Evolutionary conservation across 2,888 invertebrate genomes (phyloP).

Genomic region (Conistra vaccinii): DNA sequence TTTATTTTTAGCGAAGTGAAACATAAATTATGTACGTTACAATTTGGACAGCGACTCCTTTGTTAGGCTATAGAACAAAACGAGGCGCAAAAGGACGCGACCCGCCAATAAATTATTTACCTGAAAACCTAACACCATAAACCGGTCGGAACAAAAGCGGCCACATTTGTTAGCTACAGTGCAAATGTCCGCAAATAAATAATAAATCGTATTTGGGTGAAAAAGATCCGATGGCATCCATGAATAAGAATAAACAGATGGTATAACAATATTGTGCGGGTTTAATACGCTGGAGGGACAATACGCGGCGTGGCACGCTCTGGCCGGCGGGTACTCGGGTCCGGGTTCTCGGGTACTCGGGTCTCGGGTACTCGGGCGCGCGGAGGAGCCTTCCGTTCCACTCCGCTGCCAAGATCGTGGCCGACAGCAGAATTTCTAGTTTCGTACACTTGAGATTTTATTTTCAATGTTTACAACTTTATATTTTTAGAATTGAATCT

Average conservation of each 20-base stretch:
- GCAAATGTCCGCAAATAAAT: constrained; percentile 76
- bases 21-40: constrained; percentile 66
- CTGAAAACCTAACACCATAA: constrained; percentile 70
- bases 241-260: constrained; percentile 77
- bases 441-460: constrained; percentile 64
- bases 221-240: constrained; percentile 72
- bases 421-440: constrained; percentile 62
- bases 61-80: constrained; percentile 58
- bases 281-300: constrained; percentile 66
- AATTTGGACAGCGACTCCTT: constrained; percentile 64
- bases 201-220: constrained; percentile 74
- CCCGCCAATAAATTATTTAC: constrained; percentile 70
- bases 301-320: constrained; percentile 51
- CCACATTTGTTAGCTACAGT: constrained; percentile 72
- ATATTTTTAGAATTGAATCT: constrained; percentile 66
- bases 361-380: constrained; percentile 21
- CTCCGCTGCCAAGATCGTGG: constrained; percentile 58
- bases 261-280: constrained; percentile 73
- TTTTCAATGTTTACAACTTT: constrained; percentile 68
- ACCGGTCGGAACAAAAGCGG: constrained; percentile 66
- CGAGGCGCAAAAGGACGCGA: constrained; percentile 62
- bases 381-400: constrained; percentile 49
- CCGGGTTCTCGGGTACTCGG: constrained; percentile 20
- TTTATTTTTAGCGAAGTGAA: constrained; percentile 64
- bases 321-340: constrained; percentile 17